Percentiles rank a stretch among this genome's conserved stretches.
phyloP scores from a whole-genome alignment of 2,113 vertebrate species.

The Casuarius casuarius region DNA sequence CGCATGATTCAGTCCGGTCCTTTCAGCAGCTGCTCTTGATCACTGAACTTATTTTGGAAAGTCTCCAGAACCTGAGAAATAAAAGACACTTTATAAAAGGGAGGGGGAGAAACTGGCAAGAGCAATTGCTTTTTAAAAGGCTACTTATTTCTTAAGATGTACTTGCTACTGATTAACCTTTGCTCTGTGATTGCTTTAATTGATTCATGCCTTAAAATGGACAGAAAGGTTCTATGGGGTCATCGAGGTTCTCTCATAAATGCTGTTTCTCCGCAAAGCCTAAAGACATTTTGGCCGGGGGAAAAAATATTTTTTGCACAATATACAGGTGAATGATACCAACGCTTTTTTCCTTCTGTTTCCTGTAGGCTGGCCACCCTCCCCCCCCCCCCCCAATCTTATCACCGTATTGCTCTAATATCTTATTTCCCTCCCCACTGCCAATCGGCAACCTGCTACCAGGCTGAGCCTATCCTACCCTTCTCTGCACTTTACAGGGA shows the following conservation, averaged over 20 bases:
- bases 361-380: not conserved
- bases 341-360: not conserved
- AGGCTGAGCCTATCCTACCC: not conserved
- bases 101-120: not conserved
- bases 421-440: not conserved
- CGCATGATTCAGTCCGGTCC: not conserved
- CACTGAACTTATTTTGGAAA: conserved; percentile 20
- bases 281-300: not conserved
- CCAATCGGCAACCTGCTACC: not conserved
- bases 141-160: conserved; percentile 25
- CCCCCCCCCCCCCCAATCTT: not conserved
- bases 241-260: not conserved
- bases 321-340: not conserved
- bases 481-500: not conserved
- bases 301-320: not conserved
- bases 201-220: not conserved
- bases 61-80: not conserved
- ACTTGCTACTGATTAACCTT: conserved; percentile 40
- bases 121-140: not conserved
- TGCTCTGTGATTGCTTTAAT: not conserved
- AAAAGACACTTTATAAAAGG: not conserved
- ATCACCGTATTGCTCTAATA: not conserved
- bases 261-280: not conserved
- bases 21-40: not conserved
- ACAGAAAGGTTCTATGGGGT: conserved; percentile 8